Evolutionary conservation across 2,888 invertebrate species (phyloP), one percentile per base, ranked within the genome.

Genomic region (Heliconius cydno): DNA sequence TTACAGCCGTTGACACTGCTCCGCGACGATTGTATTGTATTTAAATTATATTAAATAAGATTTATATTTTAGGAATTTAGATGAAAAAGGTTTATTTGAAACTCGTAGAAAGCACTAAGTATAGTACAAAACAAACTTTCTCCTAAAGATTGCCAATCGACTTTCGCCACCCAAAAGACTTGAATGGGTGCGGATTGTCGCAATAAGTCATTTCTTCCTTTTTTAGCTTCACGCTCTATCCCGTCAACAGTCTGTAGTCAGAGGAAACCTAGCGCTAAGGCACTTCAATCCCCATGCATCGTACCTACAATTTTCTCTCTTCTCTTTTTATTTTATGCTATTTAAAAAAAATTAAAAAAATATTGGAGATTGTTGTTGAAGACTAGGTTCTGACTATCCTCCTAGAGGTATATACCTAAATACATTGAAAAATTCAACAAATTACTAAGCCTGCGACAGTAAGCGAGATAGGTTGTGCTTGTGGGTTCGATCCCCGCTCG

Each of bases 161-260:
- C 70, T 70, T 70, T 70, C 70, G 70, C 70, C 70, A 70, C 70
- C 70, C 41, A 70, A 70, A 70, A 46, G 41, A 70, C 70, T 70
- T 70, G 70, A 70, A 70, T 70, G 46, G 70, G 70, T 70, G 70
- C 70, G 70, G 41, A 65, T 65, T 65, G 41, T 41, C 15, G 68
- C 19, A 10, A 1, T 25, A 25, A 41, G 41, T 46, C 2, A 70
- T 46, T 70, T 46, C 46, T 41, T 28, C 15, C n/a, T 60, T 60
- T 60, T 60, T 60, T n/a, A 60, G n/a, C n/a, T 60, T 60, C n/a
- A n/a, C 60, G 60, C 60, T 60, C 3, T 60, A 60, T 60, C 10
- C n/a, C n/a, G 60, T 3, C 10, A n/a, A 60, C 12, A n/a, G n/a
- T 10, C 7, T 22, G 22, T n/a, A 60, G n/a, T 9, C n/a, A 12